A percentile compares a stretch with the other conserved stretches of the same genome.
phyloP scores from a whole-genome alignment of 2,888 invertebrate genomes.

The Sialis lutaria region DNA sequence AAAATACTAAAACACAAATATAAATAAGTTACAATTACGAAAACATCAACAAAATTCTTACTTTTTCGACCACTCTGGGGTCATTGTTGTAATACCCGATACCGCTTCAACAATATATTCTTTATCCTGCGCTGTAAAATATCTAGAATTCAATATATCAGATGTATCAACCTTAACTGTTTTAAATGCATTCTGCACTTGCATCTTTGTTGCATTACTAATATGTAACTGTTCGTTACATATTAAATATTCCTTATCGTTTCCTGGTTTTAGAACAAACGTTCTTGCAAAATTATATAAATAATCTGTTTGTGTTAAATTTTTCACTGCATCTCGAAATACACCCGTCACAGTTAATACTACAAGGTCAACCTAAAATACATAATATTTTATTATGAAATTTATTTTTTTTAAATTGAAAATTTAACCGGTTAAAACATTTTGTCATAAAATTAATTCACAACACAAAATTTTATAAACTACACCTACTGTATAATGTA shows the following conservation, averaged over 20 bases:
- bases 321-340: slow-evolving; percentile 36
- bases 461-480: neutral
- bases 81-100: slow-evolving; percentile 17
- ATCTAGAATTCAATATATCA: slow-evolving; percentile 9
- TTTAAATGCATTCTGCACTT: slow-evolving; percentile 12
- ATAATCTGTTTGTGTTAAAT: slow-evolving; percentile 29
- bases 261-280: slow-evolving; percentile 30
- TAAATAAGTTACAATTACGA: neutral
- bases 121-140: slow-evolving; percentile 13
- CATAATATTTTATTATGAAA: slow-evolving; percentile 1
- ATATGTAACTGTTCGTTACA: slow-evolving; percentile 48
- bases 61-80: slow-evolving; percentile 20
- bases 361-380: slow-evolving; percentile 23
- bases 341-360: slow-evolving; percentile 47
- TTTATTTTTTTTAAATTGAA: too few relatives aligned
- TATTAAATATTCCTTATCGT: slow-evolving; percentile 38
- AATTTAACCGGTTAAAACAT: too few relatives aligned
- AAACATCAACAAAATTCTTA: slow-evolving; percentile 10
- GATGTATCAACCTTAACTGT: slow-evolving; percentile 11
- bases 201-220: slow-evolving; percentile 30
- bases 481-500: slow-evolving; percentile 36
- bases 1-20: slow-evolving; percentile 35
- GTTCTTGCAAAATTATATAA: slow-evolving; percentile 38
- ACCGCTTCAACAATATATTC: slow-evolving; percentile 16
- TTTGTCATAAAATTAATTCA: too few relatives aligned